These are phyloP conservation scores for Morpho helenor DNA, from an alignment of 2,888 invertebrate genomes.

Conservation along the genomic window DNA sequence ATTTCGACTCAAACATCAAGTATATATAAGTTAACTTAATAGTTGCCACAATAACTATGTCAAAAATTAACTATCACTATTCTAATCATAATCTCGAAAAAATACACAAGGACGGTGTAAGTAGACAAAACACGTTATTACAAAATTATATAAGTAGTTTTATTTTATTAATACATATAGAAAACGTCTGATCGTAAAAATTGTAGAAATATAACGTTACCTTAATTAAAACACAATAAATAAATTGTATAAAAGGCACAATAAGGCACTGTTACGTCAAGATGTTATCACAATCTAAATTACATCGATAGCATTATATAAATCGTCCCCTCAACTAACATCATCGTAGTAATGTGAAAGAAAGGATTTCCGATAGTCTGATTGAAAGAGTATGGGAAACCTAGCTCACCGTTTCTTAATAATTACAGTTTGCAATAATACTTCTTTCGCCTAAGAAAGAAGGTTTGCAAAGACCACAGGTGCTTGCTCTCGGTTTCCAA, in stretches of 20 bases:
- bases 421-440: constrained; percentile 42
- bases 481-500: constrained; percentile 21
- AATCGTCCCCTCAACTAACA: constrained; percentile 35
- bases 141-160: constrained; percentile 60
- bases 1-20: constrained; percentile 40
- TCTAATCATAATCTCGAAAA: constrained; percentile 73
- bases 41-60: constrained; percentile 63
- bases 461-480: constrained; percentile 51
- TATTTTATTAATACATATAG: constrained; percentile 51
- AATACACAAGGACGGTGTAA: constrained; percentile 79
- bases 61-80: constrained; percentile 62
- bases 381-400: constrained; percentile 63
- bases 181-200: constrained; percentile 57
- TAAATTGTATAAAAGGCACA: constrained; percentile 71
- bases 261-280: constrained; percentile 74
- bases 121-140: constrained; percentile 67
- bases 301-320: constrained; percentile 44
- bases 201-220: constrained; percentile 59
- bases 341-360: constrained; percentile 28
- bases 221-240: constrained; percentile 71
- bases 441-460: constrained; percentile 64
- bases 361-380: constrained; percentile 68
- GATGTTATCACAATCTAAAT: constrained; percentile 75
- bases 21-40: constrained; percentile 41
- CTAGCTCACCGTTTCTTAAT: constrained; percentile 38